Conservation (phyloP, 2,888 invertebrate species). For the Clistopyga incitator region DNA sequence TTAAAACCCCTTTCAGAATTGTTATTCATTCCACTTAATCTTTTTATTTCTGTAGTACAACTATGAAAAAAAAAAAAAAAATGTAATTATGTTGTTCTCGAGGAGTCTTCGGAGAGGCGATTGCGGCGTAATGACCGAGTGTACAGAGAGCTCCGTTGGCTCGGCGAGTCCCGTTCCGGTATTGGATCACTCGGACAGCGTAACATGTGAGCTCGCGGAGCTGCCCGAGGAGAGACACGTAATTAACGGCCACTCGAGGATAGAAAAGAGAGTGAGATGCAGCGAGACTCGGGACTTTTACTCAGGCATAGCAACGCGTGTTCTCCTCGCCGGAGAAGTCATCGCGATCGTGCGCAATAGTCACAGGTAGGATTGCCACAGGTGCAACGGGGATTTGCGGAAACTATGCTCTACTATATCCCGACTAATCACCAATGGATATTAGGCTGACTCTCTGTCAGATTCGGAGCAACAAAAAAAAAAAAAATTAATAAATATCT, state of each 20-base stretch:
- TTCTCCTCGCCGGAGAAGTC: conserved; percentile 12
- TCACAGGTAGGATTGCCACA: not conserved
- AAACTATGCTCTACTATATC: conserved; percentile 27
- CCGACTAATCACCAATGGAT: conserved; percentile 3
- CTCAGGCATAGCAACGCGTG: not conserved
- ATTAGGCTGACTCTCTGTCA: not conserved
- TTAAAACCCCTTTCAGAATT: no score
- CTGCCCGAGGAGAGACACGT: conserved; percentile 45
- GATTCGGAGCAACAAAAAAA: conserved; percentile 2
- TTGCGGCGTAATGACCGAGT: conserved; percentile 12
- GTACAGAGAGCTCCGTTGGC: not conserved
- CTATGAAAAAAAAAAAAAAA: not conserved
- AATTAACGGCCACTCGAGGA: conserved; percentile 39
- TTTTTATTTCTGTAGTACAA: not conserved
- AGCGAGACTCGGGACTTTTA: conserved; percentile 21
- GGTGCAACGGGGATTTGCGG: conserved; percentile 36
- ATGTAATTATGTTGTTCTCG: not conserved
- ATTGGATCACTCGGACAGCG: conserved; percentile 45
- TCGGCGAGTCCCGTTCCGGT: conserved; percentile 41
- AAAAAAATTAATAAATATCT: not conserved
- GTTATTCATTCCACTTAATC: not conserved
- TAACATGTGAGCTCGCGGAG: conserved; percentile 35
- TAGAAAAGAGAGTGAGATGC: conserved; percentile 15
- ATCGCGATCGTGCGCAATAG: conserved; percentile 14
- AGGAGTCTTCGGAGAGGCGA: not conserved